Percentiles rank a stretch among this genome's conserved stretches.
Conservation (phyloP, 2,888 invertebrate genomes). For the Odontocolon sp. region DNA sequence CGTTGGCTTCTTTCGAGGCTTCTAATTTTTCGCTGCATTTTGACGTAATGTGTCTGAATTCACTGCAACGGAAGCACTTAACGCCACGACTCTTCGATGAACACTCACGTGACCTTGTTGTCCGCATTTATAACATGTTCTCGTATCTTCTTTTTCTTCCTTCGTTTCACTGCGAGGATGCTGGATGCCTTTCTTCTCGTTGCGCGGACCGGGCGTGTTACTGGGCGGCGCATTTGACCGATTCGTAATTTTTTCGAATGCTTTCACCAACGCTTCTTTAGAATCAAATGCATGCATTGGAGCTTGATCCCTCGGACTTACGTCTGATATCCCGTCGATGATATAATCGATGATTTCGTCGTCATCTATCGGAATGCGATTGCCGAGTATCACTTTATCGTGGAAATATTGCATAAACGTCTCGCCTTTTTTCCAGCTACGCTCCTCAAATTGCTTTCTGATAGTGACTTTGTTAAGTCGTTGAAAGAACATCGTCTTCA, state of each 20-base stretch:
- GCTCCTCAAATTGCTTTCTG: conserved; percentile 47
- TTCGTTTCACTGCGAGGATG: background rate
- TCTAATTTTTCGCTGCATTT: conserved; percentile 31
- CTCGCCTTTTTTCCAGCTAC: conserved; percentile 41
- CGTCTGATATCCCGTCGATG: conserved; percentile 49
- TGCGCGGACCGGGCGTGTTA: too few relatives aligned
- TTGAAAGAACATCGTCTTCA: conserved; percentile 46
- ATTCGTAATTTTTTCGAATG: conserved; percentile 19
- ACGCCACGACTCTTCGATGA: conserved; percentile 27
- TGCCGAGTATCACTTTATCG: conserved; percentile 52
- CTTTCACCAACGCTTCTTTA: conserved; percentile 31
- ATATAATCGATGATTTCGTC: conserved; percentile 28
- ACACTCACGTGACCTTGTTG: conserved; percentile 24
- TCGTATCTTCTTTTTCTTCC: background rate
- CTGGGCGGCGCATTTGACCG: too few relatives aligned
- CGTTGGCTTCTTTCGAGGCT: background rate
- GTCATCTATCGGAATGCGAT: conserved; percentile 44
- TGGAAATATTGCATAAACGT: conserved; percentile 56
- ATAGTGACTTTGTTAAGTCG: conserved; percentile 32
- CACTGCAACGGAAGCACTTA: conserved; percentile 44
- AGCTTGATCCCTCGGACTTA: conserved; percentile 28
- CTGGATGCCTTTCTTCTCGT: too few relatives aligned
- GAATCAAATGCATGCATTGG: conserved; percentile 34
- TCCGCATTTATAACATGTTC: conserved; percentile 37
- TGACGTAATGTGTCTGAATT: conserved; percentile 46